Evolutionary conservation across 1,140 invertebrate species (phyloP).

Genomic region (Neodiprion pinetum): DNA sequence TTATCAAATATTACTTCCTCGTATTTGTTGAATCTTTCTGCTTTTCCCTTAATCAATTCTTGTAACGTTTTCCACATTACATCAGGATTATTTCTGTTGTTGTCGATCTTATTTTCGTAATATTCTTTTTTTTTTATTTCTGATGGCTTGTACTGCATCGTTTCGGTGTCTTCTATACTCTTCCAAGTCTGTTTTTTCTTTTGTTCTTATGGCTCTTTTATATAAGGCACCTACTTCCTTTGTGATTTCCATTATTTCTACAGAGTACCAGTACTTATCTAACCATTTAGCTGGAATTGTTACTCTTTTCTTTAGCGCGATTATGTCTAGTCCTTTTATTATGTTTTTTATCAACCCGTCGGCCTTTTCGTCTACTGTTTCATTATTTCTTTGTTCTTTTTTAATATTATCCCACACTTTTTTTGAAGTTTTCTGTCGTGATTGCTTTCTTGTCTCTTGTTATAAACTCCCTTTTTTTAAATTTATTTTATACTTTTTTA

Average conservation of each 20-base stretch:
- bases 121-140: neutral
- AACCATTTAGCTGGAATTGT: conserved; percentile 17
- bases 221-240: neutral
- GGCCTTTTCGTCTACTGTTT: conserved; percentile 1
- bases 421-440: neutral
- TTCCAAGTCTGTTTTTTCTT: neutral
- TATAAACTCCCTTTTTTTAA: conserved; percentile 2
- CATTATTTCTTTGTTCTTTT: neutral
- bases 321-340: conserved; percentile 3
- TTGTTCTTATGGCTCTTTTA: neutral
- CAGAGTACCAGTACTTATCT: conserved; percentile 15
- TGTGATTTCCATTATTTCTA: neutral
- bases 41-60: neutral
- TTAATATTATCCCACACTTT: neutral
- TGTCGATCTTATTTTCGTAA: conserved; percentile 2
- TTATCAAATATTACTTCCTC: neutral
- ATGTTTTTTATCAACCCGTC: conserved; percentile 11
- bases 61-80: conserved; percentile 1
- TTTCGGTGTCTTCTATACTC: neutral
- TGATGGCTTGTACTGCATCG: neutral
- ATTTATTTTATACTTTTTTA: neutral
- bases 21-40: neutral
- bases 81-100: neutral
- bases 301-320: conserved; percentile 12
- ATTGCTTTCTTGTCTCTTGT: conserved; percentile 9